Conservation (phyloP, 2,113 vertebrate genomes). For the Malurus elegans region DNA sequence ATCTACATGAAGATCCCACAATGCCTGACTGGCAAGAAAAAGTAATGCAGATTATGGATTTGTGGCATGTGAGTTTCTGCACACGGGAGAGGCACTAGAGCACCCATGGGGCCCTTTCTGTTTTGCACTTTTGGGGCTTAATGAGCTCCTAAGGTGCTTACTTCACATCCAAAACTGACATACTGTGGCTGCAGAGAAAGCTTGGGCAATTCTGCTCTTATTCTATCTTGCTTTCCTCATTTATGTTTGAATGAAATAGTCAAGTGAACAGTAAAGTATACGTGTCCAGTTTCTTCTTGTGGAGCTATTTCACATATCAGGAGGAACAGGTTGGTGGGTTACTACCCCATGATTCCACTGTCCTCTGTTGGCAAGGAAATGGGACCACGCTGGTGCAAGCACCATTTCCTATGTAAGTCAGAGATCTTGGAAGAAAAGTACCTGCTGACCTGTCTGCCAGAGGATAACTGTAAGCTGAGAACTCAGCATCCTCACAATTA, state of each 20-base stretch:
- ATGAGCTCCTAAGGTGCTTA: not conserved
- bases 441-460: not conserved
- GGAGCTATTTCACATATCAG: not conserved
- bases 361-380: not conserved
- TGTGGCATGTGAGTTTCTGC: not conserved
- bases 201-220: not conserved
- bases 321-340: not conserved
- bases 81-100: not conserved
- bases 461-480: not conserved
- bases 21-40: not conserved
- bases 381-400: not conserved
- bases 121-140: not conserved
- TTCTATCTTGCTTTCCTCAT: not conserved
- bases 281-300: not conserved
- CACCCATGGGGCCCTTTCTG: not conserved
- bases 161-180: not conserved
- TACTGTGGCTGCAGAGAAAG: not conserved
- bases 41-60: not conserved
- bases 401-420: not conserved
- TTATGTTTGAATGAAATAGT: not conserved
- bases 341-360: not conserved
- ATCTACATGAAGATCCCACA: not conserved
- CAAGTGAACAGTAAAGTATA: not conserved
- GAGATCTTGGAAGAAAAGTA: not conserved
- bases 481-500: not conserved